Conservation (phyloP, 2,888 invertebrate species). For the Heterodera filipjevi region DNA sequence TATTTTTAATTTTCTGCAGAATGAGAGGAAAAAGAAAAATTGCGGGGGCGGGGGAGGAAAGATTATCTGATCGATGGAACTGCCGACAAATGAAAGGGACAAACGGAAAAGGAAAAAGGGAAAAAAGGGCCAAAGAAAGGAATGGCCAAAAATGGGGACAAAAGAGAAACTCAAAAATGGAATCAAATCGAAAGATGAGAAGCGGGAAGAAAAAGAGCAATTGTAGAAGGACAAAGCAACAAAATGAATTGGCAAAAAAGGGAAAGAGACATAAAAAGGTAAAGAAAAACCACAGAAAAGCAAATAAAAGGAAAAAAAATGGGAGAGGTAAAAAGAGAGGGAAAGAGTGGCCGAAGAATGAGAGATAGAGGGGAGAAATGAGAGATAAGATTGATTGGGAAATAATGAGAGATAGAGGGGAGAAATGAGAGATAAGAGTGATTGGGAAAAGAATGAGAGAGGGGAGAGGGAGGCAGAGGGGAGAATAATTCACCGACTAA, state of each 20-base stretch:
- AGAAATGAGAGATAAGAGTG: background rate
- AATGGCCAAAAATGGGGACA: background rate
- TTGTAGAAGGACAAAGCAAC: too few species aligned
- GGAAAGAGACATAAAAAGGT: too few species aligned
- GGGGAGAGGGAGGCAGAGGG: background rate
- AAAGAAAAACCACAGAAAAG: too few species aligned
- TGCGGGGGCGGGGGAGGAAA: background rate
- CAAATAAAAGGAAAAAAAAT: too few species aligned
- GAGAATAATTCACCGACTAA: background rate
- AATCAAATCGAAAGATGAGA: too few species aligned
- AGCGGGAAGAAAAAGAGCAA: too few species aligned
- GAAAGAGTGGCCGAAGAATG: background rate
- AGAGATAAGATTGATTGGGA: background rate
- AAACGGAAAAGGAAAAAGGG: slow-evolving; percentile 1
- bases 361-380: background rate
- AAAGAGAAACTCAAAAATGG: background rate
- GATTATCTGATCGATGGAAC: background rate
- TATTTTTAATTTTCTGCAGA: background rate
- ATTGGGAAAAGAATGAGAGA: background rate
- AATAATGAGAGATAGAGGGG: background rate
- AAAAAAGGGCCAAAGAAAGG: background rate
- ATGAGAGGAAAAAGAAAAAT: background rate
- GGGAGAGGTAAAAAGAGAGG: too few species aligned
- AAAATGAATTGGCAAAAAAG: too few species aligned
- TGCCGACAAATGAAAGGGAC: background rate